Percentiles rank a stretch among this genome's conserved stretches.
phyloP scores from a whole-genome alignment of 2,888 invertebrate genomes.

The Lamellibrachia columna region DNA sequence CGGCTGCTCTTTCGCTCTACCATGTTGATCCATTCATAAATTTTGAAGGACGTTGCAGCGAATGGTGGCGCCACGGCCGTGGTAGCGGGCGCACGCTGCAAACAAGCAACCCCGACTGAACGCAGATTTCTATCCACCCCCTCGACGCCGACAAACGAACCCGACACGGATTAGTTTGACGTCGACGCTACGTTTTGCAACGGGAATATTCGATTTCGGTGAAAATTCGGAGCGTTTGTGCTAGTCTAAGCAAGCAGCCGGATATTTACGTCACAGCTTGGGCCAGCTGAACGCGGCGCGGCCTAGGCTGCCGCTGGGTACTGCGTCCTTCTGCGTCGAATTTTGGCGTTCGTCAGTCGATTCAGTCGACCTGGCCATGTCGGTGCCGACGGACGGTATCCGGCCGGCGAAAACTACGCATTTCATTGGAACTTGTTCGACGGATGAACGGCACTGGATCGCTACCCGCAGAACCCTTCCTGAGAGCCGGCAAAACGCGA shows the following conservation, averaged over 20 bases:
- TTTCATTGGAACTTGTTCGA: neutral
- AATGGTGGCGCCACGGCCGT: conserved; percentile 6
- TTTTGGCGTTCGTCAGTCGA: conserved; percentile 4
- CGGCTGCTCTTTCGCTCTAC: conserved; percentile 12
- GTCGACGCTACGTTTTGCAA: neutral
- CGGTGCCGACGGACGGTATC: conserved; percentile 2
- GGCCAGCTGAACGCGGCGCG: neutral
- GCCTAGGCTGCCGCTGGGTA: neutral
- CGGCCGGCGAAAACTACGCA: conserved; percentile 16
- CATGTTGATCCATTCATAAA: conserved; percentile 16
- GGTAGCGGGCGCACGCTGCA: conserved; percentile 12
- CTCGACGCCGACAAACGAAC: neutral
- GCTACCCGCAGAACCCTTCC: neutral
- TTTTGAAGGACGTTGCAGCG: conserved; percentile 12
- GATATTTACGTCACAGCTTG: neutral
- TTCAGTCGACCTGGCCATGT: conserved; percentile 16
- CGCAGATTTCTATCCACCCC: neutral
- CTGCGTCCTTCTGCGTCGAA: neutral
- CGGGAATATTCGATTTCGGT: conserved; percentile 9
- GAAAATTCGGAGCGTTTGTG: neutral
- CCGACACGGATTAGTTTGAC: neutral
- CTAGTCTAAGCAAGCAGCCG: neutral
- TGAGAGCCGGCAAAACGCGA: neutral
- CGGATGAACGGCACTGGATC: neutral
- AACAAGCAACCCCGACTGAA: neutral